Conservation (phyloP, 2,113 vertebrate genomes). For the Gobius niger region DNA sequence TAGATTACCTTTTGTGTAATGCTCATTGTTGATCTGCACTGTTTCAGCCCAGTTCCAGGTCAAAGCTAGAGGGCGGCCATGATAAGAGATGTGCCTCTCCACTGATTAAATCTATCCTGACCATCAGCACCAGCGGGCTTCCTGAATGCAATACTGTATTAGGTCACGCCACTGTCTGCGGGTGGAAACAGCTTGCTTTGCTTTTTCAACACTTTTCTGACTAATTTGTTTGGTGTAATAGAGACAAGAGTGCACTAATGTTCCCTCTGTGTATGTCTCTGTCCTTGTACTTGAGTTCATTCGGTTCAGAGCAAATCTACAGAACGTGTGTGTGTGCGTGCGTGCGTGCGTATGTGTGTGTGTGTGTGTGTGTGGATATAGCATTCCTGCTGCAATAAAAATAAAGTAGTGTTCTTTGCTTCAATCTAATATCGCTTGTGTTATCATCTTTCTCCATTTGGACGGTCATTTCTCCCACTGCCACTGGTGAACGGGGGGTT, state of each 20-base stretch:
- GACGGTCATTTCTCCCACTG: constrained; percentile 26
- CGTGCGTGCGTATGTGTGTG: background rate
- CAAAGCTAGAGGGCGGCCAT: constrained; percentile 5
- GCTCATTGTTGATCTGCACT: constrained; percentile 10
- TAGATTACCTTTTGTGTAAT: constrained; percentile 27
- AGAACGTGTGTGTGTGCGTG: background rate
- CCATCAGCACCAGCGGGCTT: constrained; percentile 15
- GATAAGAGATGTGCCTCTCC: constrained; percentile 20
- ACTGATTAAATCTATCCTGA: constrained; percentile 43
- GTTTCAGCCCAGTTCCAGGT: constrained; percentile 17
- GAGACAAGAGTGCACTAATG: constrained; percentile 4
- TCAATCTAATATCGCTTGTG: constrained; percentile 37
- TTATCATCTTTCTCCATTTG: constrained; percentile 38
- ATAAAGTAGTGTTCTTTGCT: constrained; percentile 32
- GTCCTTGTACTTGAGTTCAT: constrained; percentile 12
- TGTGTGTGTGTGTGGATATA: too few relatives aligned
- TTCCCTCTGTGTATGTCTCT: constrained; percentile 1
- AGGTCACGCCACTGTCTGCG: constrained; percentile 32
- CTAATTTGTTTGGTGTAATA: background rate
- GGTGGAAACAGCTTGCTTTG: constrained; percentile 5
- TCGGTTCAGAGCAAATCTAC: constrained; percentile 14
- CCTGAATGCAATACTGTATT: constrained; percentile 13
- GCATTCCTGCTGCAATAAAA: constrained; percentile 31
- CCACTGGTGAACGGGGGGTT: constrained; percentile 29
- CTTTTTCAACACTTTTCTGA: constrained; percentile 3